Base-by-base conservation (phyloP, 1,140 invertebrate species). In the Ceratina australensis region DNA sequence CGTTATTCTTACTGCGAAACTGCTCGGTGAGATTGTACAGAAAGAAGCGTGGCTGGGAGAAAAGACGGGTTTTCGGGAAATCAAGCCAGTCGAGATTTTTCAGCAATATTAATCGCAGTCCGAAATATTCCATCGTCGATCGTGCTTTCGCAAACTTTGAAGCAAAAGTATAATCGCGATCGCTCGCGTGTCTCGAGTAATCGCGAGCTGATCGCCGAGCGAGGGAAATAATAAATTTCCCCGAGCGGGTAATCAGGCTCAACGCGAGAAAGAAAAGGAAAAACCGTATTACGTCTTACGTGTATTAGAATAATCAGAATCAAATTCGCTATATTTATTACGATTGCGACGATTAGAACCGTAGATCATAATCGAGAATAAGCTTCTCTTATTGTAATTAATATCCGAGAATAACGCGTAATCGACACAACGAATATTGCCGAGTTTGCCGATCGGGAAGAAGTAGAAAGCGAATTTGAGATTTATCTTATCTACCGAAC, bases 401-500 rank as follows among this genome's bases (percentile, higher is more conserved):
- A 15, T 76, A 24, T 60, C 20, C n/a, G n/a, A 50, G 42, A 66
- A 61, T 60, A 52, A 69, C 67, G 26, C 66, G 66, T 61, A 76
- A 80, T 84, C 72, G 66, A 82, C 77, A 84, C 82, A 84, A 84
- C 82, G 82, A 84, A 84, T 84, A 83, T 74, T 67, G 65, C 49
- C n/a, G 61, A 49, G 49, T 60, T 56, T 13, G 47, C 54, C 54
- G 54, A 80, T 54, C 50, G 13, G 49, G 4, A 26, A 20, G 33
- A 73, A 28, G 15, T 7, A 49, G 49, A 16, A 28, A 59, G 7
- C 28, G 3, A 69, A 5, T 66, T 18, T 33, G 28, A 33, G 28
- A 33, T 33, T 33, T 33, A 33, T 33, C 28, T 33, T 33, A 33
- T 33, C 28, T 33, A 33, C 5, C 28, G 28, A 33, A 33, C 28